Percentiles rank a stretch among this genome's conserved stretches.
Conservation (phyloP, 2,888 invertebrate genomes). For the Sipha maydis region DNA sequence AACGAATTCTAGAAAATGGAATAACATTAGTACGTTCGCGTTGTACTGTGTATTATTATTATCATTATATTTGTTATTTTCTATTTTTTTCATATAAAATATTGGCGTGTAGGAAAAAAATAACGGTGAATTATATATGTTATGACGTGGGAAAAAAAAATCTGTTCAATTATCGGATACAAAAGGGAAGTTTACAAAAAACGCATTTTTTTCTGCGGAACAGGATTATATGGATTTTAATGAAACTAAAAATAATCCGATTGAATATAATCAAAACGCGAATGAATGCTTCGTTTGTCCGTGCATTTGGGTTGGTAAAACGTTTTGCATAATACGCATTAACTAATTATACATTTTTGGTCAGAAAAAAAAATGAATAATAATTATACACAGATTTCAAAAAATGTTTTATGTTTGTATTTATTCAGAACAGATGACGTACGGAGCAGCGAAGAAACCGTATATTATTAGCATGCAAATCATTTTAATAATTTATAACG, state of each 20-base stretch:
- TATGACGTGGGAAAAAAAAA: background rate
- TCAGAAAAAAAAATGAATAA: background rate
- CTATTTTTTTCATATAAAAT: background rate
- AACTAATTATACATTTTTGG: background rate
- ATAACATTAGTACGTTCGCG: background rate
- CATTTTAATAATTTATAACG: conserved; percentile 12
- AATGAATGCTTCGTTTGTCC: background rate
- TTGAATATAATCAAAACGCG: background rate
- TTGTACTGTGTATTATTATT: too few relatives aligned
- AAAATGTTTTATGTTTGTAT: background rate
- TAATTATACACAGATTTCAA: background rate
- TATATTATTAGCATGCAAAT: conserved; percentile 29
- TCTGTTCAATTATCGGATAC: background rate
- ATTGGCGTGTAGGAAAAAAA: background rate
- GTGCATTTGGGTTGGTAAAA: background rate
- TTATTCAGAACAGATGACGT: background rate
- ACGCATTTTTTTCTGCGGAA: background rate
- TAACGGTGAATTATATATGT: background rate
- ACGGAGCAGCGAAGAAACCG: background rate
- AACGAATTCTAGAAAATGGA: too few relatives aligned
- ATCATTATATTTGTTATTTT: too few relatives aligned
- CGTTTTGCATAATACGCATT: background rate
- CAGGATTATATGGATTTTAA: background rate
- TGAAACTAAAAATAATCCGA: conserved; percentile 9
- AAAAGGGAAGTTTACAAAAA: background rate